phyloP scores from a whole-genome alignment of 2,113 vertebrate species.

The Chlorodrepanis virens region DNA sequence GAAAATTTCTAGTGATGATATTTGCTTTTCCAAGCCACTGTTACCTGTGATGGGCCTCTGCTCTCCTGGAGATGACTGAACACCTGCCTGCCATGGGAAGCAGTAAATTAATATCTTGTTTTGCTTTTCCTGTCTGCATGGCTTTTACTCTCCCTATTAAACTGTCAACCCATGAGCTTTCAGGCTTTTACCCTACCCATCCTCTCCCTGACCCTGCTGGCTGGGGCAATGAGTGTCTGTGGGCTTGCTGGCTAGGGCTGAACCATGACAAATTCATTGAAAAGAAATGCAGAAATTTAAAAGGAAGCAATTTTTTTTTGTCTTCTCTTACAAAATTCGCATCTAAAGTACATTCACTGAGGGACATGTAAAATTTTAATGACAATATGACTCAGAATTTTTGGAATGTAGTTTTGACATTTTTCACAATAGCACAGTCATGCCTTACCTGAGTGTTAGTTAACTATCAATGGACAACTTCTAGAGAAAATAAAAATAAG shows the following conservation, averaged over 20 bases:
- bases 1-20: neutral
- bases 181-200: neutral
- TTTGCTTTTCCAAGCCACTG: neutral
- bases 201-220: neutral
- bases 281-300: neutral
- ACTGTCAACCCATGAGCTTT: neutral
- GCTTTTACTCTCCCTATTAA: neutral
- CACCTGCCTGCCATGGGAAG: neutral
- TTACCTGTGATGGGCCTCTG: neutral
- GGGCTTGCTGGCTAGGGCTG: neutral
- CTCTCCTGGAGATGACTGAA: neutral
- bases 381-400: neutral
- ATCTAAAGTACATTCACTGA: neutral
- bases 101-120: neutral
- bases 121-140: neutral
- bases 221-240: neutral
- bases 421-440: neutral
- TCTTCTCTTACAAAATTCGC: neutral
- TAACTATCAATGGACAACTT: neutral
- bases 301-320: neutral
- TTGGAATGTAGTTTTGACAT: neutral
- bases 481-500: neutral
- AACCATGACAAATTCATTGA: neutral
- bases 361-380: neutral
- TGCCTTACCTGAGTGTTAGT: neutral